These are phyloP conservation scores for Limnephilus auricula DNA, from an alignment of 2,888 invertebrate genomes.

Conservation along the genomic window DNA sequence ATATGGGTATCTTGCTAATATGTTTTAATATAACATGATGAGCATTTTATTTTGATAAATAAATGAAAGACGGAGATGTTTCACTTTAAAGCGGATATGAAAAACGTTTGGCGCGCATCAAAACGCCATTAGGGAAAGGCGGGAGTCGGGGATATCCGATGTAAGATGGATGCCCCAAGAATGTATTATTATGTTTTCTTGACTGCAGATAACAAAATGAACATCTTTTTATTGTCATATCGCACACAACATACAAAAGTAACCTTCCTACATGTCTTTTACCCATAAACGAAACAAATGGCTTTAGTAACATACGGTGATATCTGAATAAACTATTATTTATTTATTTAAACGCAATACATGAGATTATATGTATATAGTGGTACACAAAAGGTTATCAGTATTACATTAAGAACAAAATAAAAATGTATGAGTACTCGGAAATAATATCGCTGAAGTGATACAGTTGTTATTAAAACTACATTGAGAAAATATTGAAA, in stretches of 20 bases:
- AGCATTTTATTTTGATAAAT: background rate
- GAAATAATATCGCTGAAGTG: too few relatives aligned
- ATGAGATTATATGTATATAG: too few relatives aligned
- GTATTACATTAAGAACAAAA: too few relatives aligned
- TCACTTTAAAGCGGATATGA: background rate
- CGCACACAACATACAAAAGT: background rate
- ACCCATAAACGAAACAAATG: background rate
- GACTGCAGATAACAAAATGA: background rate
- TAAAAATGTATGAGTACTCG: too few relatives aligned
- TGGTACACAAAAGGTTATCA: too few relatives aligned
- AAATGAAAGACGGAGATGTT: background rate
- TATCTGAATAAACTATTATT: too few relatives aligned
- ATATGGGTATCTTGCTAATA: too few relatives aligned
- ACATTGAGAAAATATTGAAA: too few relatives aligned
- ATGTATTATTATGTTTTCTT: background rate
- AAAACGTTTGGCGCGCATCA: constrained; percentile 36
- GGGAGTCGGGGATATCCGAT: background rate
- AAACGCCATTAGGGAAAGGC: constrained; percentile 10
- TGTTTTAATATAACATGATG: background rate
- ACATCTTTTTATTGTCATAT: background rate
- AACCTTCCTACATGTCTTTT: background rate
- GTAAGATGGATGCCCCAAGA: background rate
- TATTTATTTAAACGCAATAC: too few relatives aligned
- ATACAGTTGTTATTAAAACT: too few relatives aligned
- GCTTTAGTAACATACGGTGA: background rate